Conservation (phyloP, 2,888 invertebrate species). For the Macropis europaea region DNA sequence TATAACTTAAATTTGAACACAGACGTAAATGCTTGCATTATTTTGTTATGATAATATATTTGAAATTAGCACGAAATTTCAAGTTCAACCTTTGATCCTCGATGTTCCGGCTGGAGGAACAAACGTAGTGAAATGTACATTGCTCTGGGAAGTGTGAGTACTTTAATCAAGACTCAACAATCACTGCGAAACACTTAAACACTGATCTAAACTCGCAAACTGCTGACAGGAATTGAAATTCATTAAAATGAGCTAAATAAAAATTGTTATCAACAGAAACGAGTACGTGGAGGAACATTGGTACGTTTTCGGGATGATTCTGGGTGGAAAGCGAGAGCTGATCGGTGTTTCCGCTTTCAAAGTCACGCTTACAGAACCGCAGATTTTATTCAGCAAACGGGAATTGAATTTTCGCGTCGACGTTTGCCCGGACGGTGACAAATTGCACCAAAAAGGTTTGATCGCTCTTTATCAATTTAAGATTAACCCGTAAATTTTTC, state of each 20-base stretch:
- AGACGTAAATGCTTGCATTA: too few relatives aligned
- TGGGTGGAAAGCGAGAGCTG: slow-evolving; percentile 82
- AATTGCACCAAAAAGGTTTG: slow-evolving; percentile 80
- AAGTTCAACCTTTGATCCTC: slow-evolving; percentile 57
- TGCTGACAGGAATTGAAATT: too few relatives aligned
- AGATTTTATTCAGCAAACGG: slow-evolving; percentile 81
- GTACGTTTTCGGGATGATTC: slow-evolving; percentile 82
- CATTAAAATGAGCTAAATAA: neutral
- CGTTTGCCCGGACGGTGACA: slow-evolving; percentile 80
- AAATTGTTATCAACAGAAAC: slow-evolving; percentile 47
- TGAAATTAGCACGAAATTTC: slow-evolving; percentile 60
- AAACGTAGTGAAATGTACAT: slow-evolving; percentile 56
- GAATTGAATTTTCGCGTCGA: slow-evolving; percentile 81
- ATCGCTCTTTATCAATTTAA: neutral
- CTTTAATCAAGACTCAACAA: too few relatives aligned
- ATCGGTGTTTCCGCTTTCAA: slow-evolving; percentile 81
- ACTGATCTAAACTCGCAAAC: too few relatives aligned
- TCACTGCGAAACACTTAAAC: too few relatives aligned
- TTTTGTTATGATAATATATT: too few relatives aligned
- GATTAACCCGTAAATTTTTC: too few relatives aligned
- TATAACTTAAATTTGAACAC: too few relatives aligned
- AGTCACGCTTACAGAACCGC: slow-evolving; percentile 83
- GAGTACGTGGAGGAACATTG: slow-evolving; percentile 81
- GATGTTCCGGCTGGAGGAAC: slow-evolving; percentile 58
- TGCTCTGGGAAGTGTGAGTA: slow-evolving; percentile 65